Evolutionary conservation across 1,140 invertebrate species (phyloP).

Genomic region (Plectus sambesii): DNA sequence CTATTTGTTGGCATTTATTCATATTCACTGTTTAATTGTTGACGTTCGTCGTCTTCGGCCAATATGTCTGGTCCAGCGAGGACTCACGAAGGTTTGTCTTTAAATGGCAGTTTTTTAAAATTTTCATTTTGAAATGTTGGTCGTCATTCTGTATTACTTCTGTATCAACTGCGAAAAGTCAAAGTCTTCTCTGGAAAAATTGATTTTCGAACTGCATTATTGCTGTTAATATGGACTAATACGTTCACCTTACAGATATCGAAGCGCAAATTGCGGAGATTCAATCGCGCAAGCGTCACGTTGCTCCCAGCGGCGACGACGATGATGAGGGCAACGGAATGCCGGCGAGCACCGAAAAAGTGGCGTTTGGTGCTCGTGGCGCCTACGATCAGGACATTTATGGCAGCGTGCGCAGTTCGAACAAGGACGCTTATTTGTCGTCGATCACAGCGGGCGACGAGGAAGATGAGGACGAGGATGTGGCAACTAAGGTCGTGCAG

Average conservation of each 20-base stretch:
- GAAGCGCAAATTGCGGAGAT: neutral
- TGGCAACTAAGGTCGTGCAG: conserved; percentile 7
- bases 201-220: neutral
- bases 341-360: too few species aligned
- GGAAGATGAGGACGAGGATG: conserved; percentile 23
- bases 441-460: conserved; percentile 25
- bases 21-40: too few species aligned
- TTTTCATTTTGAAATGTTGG: too few species aligned
- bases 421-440: conserved; percentile 13
- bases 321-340: neutral
- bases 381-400: conserved; percentile 19
- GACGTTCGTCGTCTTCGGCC: too few species aligned
- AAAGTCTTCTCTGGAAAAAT: neutral
- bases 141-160: too few species aligned
- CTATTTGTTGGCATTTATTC: too few species aligned
- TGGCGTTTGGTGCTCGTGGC: neutral
- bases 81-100: too few species aligned
- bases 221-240: neutral
- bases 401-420: conserved; percentile 20
- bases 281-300: neutral
- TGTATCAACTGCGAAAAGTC: neutral
- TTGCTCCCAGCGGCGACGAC: neutral
- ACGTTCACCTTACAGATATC: neutral
- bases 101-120: too few species aligned
- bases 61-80: too few species aligned